Evolutionary conservation across 2,113 vertebrate species (phyloP), one percentile per base, ranked within the genome.

Genomic region (Psilopogon haemacephalus): DNA sequence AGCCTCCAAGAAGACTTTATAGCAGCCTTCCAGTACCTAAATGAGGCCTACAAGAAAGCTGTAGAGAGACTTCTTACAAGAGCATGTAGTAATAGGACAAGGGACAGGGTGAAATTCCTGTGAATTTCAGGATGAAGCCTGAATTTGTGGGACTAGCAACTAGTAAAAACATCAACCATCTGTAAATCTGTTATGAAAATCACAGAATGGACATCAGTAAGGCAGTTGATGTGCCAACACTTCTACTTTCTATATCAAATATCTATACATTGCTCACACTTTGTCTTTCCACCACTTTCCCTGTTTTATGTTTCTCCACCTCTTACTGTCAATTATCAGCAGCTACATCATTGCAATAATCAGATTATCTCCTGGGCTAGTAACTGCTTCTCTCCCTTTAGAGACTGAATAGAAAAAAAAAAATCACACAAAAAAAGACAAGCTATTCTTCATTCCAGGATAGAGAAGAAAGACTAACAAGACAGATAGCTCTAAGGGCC

Each of bases 131-230:
- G 35, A 75, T 5, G 3, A 88, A 90, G 48, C 7, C 58, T 90
- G 67, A 86, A 68, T 76, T 37, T 81, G 42, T 11, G 11, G 72
- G 59, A 78, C 44, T 72, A 15, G 26, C 73, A 93, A 74, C 54
- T 68, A 90, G 40, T 10, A 90, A 87, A 87, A 82, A 58, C 54
- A 72, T 76, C 55, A 79, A 62, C 67, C 17, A 7, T 84, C 74
- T 67, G 37, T 62, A 89, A 81, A 84, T 82, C 11, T 92, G 70
- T 70, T 55, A 73, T 0, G 1, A 73, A 84, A 82, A 82, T 76
- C 59, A 60, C 19, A 87, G 67, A 92, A 89, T 90, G 74, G 72
- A 38, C 86, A 87, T 84, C 46, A 90, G 48, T 70, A 82, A 79
- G 44, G 54, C 24, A 82, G 35, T 21, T 84, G 37, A 90, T 82